Conservation (phyloP, 2,797 vertebrate genomes). For the Lagocephalus sceleratus region DNA sequence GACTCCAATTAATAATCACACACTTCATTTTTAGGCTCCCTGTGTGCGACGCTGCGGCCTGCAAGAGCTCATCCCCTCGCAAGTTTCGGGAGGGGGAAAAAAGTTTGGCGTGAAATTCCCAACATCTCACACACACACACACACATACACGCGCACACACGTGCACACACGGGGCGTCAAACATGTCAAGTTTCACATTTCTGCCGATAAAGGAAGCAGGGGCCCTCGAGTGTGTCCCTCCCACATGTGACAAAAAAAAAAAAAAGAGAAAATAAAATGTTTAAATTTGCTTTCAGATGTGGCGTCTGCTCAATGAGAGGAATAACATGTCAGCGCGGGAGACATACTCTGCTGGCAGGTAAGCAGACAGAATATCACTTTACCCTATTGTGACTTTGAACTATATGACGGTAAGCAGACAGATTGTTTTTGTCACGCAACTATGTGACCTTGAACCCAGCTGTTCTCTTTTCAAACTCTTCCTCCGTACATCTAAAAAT, state of each 20-base stretch:
- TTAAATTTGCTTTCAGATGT: conserved; percentile 73
- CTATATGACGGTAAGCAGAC: conserved; percentile 72
- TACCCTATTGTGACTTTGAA: conserved; percentile 75
- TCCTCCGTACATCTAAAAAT: conserved; percentile 73
- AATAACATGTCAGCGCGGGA: conserved; percentile 69
- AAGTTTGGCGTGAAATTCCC: conserved; percentile 51
- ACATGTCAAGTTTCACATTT: conserved; percentile 58
- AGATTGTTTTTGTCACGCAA: conserved; percentile 76
- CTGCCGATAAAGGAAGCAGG: conserved; percentile 40
- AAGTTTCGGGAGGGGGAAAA: conserved; percentile 77
- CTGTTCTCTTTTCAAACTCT: conserved; percentile 63
- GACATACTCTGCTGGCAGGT: conserved; percentile 68
- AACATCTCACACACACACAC: not conserved
- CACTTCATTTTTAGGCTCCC: conserved; percentile 78
- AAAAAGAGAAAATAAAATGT: conserved; percentile 58
- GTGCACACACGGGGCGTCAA: conserved; percentile 45
- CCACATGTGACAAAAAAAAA: conserved; percentile 61
- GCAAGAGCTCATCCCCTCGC: conserved; percentile 48
- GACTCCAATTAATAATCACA: conserved; percentile 95
- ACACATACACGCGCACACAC: conserved; percentile 28
- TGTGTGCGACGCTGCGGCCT: conserved; percentile 38
- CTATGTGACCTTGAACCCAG: conserved; percentile 63
- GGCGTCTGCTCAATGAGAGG: conserved; percentile 55
- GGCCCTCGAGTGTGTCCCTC: conserved; percentile 41
- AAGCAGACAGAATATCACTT: conserved; percentile 69